Conservation (phyloP, 2,888 invertebrate species). For the Andrena dorsata region DNA sequence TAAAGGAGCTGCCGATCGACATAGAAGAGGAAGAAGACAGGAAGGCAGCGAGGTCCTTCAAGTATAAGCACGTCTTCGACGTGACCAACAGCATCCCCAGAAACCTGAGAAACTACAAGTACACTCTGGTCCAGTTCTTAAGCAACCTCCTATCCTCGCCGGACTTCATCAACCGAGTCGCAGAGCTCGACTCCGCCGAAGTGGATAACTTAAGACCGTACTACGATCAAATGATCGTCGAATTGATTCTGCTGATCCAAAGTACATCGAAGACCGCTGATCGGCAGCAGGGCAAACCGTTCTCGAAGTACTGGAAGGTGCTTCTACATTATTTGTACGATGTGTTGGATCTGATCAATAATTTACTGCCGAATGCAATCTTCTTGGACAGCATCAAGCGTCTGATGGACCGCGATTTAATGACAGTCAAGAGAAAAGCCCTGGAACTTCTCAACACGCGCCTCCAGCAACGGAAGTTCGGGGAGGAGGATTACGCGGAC, state of each 20-base stretch:
- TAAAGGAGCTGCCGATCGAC: constrained; percentile 89
- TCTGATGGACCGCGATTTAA: constrained; percentile 89
- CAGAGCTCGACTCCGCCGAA: constrained; percentile 86
- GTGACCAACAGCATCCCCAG: constrained; percentile 89
- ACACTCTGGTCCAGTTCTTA: constrained; percentile 91
- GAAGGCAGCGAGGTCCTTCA: constrained; percentile 65
- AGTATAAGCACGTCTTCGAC: constrained; percentile 87
- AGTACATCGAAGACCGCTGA: constrained; percentile 88
- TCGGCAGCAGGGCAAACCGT: constrained; percentile 86
- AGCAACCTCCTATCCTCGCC: constrained; percentile 89
- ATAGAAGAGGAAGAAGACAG: constrained; percentile 85
- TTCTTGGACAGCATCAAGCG: constrained; percentile 92
- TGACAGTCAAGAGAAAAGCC: constrained; percentile 91
- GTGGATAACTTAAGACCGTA: constrained; percentile 86
- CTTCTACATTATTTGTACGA: constrained; percentile 92
- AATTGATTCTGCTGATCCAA: constrained; percentile 89
- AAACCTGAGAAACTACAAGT: constrained; percentile 94
- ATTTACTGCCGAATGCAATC: constrained; percentile 91
- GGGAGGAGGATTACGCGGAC: constrained; percentile 85
- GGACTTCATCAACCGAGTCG: constrained; percentile 89
- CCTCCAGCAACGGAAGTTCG: constrained; percentile 89
- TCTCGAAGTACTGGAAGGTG: constrained; percentile 93
- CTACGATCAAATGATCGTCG: constrained; percentile 90
- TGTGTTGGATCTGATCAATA: constrained; percentile 89
- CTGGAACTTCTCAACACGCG: constrained; percentile 94